Percentiles rank a stretch among this genome's conserved stretches.
These are phyloP conservation scores for Kobus ellipsiprymnus DNA, from an alignment of 2,113 vertebrate species.

Conservation along the genomic window DNA sequence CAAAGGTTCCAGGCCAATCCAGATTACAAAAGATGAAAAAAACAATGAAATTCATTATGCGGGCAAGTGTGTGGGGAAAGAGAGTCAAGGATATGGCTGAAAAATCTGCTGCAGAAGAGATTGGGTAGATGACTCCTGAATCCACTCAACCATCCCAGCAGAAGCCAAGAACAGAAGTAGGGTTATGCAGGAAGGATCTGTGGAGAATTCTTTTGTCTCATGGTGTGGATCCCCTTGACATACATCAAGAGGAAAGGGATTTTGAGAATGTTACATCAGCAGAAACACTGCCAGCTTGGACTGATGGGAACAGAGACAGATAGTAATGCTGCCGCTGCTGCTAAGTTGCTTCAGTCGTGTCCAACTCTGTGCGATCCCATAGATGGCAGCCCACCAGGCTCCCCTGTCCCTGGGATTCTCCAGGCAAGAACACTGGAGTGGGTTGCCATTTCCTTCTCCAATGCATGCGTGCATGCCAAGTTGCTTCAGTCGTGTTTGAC, in stretches of 20 bases:
- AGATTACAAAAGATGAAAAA: not conserved
- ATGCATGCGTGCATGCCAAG: too few relatives aligned
- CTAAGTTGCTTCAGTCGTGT: too few relatives aligned
- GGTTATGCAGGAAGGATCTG: too few relatives aligned
- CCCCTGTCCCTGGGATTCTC: too few relatives aligned
- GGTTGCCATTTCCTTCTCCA: too few relatives aligned
- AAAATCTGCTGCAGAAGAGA: not conserved
- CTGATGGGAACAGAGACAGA: not conserved
- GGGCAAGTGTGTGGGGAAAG: not conserved
- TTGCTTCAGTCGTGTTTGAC: too few relatives aligned
- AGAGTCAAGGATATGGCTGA: not conserved
- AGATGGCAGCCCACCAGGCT: too few relatives aligned
- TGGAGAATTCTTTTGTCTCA: not conserved
- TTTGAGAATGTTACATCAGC: not conserved
- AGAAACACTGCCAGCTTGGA: not conserved
- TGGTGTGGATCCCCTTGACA: not conserved
- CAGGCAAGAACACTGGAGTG: too few relatives aligned
- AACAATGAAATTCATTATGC: not conserved
- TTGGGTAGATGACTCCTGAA: not conserved
- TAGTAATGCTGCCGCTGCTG: not conserved
- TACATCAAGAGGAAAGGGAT: not conserved
- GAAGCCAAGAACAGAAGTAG: not conserved
- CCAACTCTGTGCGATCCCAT: too few relatives aligned
- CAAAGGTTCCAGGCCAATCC: not conserved
- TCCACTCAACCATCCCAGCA: not conserved